Evolutionary conservation across 2,797 vertebrate genomes (phyloP).

Genomic region (Anisognathus igniventris): DNA sequence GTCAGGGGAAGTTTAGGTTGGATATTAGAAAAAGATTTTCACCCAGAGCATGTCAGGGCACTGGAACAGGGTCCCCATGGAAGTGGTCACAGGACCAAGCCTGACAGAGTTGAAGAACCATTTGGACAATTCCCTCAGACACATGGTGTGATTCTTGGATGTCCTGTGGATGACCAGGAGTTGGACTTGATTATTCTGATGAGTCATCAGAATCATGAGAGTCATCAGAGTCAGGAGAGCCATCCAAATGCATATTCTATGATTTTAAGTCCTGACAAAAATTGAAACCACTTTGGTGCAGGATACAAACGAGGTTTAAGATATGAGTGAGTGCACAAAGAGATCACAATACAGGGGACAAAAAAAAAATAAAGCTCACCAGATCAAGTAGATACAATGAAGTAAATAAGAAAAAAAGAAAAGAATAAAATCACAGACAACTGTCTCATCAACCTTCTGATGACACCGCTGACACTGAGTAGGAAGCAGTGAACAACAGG

Average conservation of each 20-base stretch:
- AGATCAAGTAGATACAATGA: neutral
- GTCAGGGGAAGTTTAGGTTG: neutral
- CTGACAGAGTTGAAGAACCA: neutral
- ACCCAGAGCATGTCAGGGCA: rapidly evolving
- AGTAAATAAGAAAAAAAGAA: neutral
- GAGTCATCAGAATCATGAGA: neutral
- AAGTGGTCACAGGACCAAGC: neutral
- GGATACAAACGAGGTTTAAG: neutral
- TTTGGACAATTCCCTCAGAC: neutral
- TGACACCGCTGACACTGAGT: neutral
- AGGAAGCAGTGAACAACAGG: neutral
- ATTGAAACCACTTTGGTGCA: neutral
- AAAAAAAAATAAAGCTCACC: neutral
- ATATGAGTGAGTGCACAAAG: neutral
- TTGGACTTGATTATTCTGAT: neutral
- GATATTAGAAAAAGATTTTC: neutral
- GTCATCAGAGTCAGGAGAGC: neutral
- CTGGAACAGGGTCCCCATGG: neutral
- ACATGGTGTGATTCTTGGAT: neutral
- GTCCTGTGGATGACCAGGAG: neutral
- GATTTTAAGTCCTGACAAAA: neutral
- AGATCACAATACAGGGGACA: neutral
- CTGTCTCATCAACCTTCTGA: neutral
- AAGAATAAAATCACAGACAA: neutral
- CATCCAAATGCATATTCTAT: neutral